These are phyloP conservation scores for Lamproptera curius DNA, from an alignment of 2,888 invertebrate genomes.

Conservation along the genomic window DNA sequence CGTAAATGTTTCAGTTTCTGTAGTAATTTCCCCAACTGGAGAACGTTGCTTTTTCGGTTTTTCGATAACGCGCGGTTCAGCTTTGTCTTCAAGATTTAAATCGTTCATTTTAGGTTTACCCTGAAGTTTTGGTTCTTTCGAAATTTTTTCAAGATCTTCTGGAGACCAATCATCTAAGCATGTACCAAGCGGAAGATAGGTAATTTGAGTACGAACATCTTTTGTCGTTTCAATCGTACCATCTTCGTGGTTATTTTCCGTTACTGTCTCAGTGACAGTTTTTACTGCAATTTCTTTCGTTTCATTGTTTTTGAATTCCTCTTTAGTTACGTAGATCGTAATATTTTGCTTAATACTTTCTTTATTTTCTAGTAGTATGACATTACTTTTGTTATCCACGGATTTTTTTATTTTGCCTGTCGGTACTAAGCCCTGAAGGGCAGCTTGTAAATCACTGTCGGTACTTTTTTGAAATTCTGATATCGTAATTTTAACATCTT, in stretches of 20 bases:
- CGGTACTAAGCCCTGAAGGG: constrained; percentile 54
- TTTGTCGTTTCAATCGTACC: constrained; percentile 69
- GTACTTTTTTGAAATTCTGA: constrained; percentile 71
- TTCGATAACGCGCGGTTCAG: constrained; percentile 35
- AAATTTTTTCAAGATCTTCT: constrained; percentile 61
- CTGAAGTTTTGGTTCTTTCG: constrained; percentile 44
- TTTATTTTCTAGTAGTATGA: constrained; percentile 57
- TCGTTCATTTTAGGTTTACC: constrained; percentile 40
- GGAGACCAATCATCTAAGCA: constrained; percentile 68
- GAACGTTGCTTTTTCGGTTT: constrained; percentile 61
- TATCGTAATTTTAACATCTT: constrained; percentile 72
- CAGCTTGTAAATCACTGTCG: constrained; percentile 65
- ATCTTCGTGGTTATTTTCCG: constrained; percentile 60
- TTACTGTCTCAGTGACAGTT: constrained; percentile 67
- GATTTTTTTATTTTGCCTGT: constrained; percentile 67
- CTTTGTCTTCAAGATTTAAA: constrained; percentile 39
- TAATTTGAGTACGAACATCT: constrained; percentile 69
- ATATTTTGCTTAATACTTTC: constrained; percentile 64
- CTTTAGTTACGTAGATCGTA: constrained; percentile 64
- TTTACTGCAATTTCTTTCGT: constrained; percentile 65
- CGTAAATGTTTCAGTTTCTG: constrained; percentile 66
- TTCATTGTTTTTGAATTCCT: constrained; percentile 57
- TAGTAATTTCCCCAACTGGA: constrained; percentile 68
- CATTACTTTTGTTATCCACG: constrained; percentile 70
- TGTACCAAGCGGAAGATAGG: constrained; percentile 67